These are phyloP conservation scores for Sebastes steindachneri DNA, from an alignment of 2,797 vertebrate species.

Conservation along the genomic window DNA sequence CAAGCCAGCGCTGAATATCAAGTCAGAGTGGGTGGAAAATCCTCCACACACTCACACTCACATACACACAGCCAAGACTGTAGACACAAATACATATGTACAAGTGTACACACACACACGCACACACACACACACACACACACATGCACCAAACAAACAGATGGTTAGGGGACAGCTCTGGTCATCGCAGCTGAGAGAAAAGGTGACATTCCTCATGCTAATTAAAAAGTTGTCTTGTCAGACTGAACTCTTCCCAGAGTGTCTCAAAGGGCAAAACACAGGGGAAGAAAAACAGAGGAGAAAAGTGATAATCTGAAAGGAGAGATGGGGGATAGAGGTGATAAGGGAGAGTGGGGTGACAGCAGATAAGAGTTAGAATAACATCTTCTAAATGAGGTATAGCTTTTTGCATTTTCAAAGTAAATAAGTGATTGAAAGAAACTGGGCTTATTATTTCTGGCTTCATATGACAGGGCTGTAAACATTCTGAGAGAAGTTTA, in stretches of 20 bases:
- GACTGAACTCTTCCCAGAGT: conserved; percentile 25
- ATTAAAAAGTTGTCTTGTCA: conserved; percentile 64
- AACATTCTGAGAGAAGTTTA: background rate
- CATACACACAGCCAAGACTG: background rate
- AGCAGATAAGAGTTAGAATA: conserved; percentile 4
- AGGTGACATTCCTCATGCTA: conserved; percentile 80
- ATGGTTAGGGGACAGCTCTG: conserved; percentile 58
- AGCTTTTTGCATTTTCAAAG: background rate
- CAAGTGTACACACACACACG: background rate
- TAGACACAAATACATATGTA: conserved; percentile 38
- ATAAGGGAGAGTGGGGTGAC: background rate
- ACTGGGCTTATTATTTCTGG: background rate
- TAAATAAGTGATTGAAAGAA: background rate
- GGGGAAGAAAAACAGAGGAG: background rate
- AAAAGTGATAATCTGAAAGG: background rate
- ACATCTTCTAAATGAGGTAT: background rate
- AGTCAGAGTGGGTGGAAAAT: conserved; percentile 66
- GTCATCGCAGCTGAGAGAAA: conserved; percentile 54
- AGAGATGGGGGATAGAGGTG: background rate
- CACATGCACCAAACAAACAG: conserved; percentile 56
- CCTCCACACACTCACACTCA: conserved; percentile 12
- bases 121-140: background rate
- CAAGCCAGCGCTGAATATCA: conserved; percentile 65
- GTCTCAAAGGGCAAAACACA: conserved; percentile 39
- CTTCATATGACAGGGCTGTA: background rate